These are phyloP conservation scores for Chamaetylas fuelleborni DNA, from an alignment of 2,113 vertebrate genomes.

Conservation along the genomic window DNA sequence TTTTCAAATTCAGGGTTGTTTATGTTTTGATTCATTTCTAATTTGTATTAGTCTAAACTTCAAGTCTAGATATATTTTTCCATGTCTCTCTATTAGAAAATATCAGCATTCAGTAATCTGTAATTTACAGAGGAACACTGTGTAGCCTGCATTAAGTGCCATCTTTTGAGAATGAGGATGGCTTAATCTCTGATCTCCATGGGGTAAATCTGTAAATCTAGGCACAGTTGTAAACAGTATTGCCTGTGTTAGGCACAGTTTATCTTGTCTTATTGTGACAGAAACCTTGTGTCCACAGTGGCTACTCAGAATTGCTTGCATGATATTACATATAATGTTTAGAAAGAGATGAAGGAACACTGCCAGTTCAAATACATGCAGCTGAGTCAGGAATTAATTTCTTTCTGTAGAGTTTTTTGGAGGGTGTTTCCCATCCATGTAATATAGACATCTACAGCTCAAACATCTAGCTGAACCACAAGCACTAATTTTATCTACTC, in stretches of 20 bases:
- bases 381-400: not conserved
- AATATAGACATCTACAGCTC: not conserved
- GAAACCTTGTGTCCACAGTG: not conserved
- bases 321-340: not conserved
- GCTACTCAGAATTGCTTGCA: not conserved
- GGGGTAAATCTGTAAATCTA: not conserved
- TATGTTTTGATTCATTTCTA: not conserved
- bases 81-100: not conserved
- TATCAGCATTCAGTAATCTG: not conserved
- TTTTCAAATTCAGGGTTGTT: not conserved
- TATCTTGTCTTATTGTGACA: not conserved
- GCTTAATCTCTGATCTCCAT: not conserved
- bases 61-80: not conserved
- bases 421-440: not conserved
- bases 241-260: not conserved
- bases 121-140: not conserved
- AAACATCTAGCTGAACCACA: not conserved
- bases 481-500: not conserved
- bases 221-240: not conserved
- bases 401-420: accelerated
- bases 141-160: not conserved
- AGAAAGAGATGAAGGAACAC: not conserved
- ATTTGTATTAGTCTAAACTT: not conserved
- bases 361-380: not conserved
- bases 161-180: not conserved